Base-by-base conservation (phyloP, 2,113 vertebrate species). In the Cygnus buccinator region DNA sequence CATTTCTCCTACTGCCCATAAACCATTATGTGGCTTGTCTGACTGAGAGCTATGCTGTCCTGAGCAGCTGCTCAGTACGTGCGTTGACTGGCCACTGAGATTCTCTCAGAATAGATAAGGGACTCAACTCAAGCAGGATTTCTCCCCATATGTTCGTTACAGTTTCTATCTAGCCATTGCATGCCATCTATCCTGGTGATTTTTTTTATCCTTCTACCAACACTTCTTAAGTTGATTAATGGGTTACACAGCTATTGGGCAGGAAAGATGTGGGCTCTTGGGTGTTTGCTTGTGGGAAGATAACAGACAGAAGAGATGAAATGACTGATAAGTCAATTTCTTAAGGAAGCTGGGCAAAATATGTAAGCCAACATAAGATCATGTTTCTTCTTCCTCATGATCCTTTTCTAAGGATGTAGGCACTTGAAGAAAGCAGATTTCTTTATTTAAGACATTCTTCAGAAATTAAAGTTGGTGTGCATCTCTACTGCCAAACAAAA, bases 161-260 rank as follows among this genome's bases (percentile, higher is more conserved):
- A 15, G 20, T 85, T 90, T 85, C 37, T 41, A 66, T 67, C 58
- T 76, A 83, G 33, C 35, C 58, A 61, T 48, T 82, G 74, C 39
- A 88, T 76, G 39, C 35, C 57, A 62, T 75, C 35, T 65, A 33
- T 78, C 25, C 23, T 44, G 29, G 22, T 78, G 26, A 75, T 3
- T 54, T 61, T 52, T 81, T 95, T 90, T 66, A 57, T 90, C 67
- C 23, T 91, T 82, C 78, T 59, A 82, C 19, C 62, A 76, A 26
- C 17, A 79, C 59, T 90, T 96, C 15, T 48, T 63, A 39, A 84
- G 12, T 7, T 89, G 75, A 82, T 91, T 62, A 91, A 79, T 25
- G 54, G 75, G 54, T 96, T 95, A 87, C 88, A 96, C 92, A 96
- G 74, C 74, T 97, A 79, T 46, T 85, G 88, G 75, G 26, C 48